phyloP scores from a whole-genome alignment of 2,888 invertebrate genomes.

The Orthosia gracilis region DNA sequence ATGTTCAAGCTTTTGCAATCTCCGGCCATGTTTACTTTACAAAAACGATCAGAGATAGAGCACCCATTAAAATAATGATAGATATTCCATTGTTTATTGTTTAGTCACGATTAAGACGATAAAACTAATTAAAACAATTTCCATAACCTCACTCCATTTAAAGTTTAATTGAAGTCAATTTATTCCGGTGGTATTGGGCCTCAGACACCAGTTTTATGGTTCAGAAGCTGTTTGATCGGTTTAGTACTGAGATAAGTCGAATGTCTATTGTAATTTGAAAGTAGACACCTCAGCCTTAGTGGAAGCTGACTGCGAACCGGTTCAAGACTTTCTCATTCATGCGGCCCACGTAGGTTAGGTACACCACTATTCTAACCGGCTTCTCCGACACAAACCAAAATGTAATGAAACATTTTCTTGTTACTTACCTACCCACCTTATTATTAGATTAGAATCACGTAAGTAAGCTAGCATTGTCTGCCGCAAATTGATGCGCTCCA shows the following conservation, averaged over 20 bases:
- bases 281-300: conserved; percentile 85
- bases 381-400: conserved; percentile 71
- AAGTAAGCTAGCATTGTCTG: conserved; percentile 63
- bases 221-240: conserved; percentile 78
- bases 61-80: background rate
- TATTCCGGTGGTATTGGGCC: conserved; percentile 38
- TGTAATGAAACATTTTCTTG: conserved; percentile 73
- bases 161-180: conserved; percentile 47
- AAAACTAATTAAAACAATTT: conserved; percentile 44
- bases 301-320: conserved; percentile 85
- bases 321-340: conserved; percentile 89
- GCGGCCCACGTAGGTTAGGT: conserved; percentile 80
- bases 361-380: conserved; percentile 68
- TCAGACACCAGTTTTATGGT: conserved; percentile 64
- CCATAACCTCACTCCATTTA: conserved; percentile 38
- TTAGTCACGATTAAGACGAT: conserved; percentile 24
- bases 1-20: no score
- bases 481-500: conserved; percentile 60
- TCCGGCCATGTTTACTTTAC: no score
- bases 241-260: conserved; percentile 77
- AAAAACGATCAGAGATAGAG: background rate
- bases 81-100: conserved; percentile 30
- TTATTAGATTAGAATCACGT: conserved; percentile 72
- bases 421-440: conserved; percentile 62
- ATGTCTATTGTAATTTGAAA: conserved; percentile 89